A percentile compares a stretch with the other conserved stretches of the same genome.
Evolutionary conservation across 2,888 invertebrate species (phyloP).

Genomic region (Cordilura impudica): DNA sequence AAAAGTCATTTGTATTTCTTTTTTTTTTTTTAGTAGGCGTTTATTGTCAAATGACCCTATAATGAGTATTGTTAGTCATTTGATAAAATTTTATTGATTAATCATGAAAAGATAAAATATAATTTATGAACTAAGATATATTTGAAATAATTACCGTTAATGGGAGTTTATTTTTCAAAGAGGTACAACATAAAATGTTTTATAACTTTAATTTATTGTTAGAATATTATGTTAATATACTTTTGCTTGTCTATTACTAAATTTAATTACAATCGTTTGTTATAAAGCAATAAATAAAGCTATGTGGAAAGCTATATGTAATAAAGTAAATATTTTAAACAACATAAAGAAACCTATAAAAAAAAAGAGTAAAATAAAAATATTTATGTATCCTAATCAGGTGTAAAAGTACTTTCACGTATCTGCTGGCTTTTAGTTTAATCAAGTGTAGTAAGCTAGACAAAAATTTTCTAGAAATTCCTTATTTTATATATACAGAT

Average conservation of each 20-base stretch:
- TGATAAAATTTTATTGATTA: background rate
- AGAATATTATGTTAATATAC: background rate
- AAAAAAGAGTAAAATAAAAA: background rate
- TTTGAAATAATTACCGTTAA: background rate
- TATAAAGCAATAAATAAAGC: background rate
- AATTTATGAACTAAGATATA: too few species aligned
- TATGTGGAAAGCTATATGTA: too few species aligned
- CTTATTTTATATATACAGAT: background rate
- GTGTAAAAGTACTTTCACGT: background rate
- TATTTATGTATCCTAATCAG: background rate
- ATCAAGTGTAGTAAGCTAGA: background rate
- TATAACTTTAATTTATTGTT: background rate
- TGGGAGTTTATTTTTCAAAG: background rate
- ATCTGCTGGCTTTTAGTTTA: background rate
- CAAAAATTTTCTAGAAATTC: background rate
- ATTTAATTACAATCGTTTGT: background rate
- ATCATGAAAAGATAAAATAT: background rate
- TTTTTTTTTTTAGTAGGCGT: too few species aligned
- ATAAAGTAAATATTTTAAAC: background rate
- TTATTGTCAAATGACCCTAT: background rate
- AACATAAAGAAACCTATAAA: too few species aligned
- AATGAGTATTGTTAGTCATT: background rate
- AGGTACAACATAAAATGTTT: background rate
- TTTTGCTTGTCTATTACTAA: background rate
- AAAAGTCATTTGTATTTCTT: too few species aligned